phyloP scores from a whole-genome alignment of 2,797 vertebrate genomes.

The Xenentodon cancila region DNA sequence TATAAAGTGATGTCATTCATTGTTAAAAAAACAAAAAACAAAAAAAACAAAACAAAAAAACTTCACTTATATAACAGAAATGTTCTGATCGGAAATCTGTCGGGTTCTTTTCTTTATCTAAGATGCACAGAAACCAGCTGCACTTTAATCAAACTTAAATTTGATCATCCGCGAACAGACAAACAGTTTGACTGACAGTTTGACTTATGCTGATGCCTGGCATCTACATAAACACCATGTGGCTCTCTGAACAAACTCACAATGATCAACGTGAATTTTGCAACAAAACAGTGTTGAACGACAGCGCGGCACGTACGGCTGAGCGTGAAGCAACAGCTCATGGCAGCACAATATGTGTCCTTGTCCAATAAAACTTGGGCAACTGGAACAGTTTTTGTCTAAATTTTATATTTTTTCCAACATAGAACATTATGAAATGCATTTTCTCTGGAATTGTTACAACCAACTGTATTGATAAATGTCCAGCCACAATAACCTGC shows the following conservation, averaged over 20 bases:
- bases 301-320: background rate
- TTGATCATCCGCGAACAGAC: background rate
- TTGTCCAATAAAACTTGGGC: slow-evolving; percentile 2
- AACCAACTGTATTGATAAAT: slow-evolving; percentile 16
- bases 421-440: no score
- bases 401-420: background rate
- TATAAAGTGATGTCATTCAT: no score
- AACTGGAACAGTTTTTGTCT: background rate
- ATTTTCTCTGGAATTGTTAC: slow-evolving; percentile 3
- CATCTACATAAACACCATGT: background rate
- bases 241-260: background rate
- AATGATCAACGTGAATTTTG: background rate
- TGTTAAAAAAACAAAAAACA: no score
- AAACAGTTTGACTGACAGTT: background rate
- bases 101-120: no score
- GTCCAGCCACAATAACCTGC: background rate
- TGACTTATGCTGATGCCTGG: no score
- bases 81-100: no score
- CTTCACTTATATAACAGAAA: no score
- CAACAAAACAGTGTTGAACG: background rate
- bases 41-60: no score
- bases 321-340: background rate
- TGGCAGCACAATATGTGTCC: background rate
- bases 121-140: no score
- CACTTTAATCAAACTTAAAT: no score